Conservation (phyloP, 2,797 vertebrate genomes). For the Melanotaenia maccullochi region DNA sequence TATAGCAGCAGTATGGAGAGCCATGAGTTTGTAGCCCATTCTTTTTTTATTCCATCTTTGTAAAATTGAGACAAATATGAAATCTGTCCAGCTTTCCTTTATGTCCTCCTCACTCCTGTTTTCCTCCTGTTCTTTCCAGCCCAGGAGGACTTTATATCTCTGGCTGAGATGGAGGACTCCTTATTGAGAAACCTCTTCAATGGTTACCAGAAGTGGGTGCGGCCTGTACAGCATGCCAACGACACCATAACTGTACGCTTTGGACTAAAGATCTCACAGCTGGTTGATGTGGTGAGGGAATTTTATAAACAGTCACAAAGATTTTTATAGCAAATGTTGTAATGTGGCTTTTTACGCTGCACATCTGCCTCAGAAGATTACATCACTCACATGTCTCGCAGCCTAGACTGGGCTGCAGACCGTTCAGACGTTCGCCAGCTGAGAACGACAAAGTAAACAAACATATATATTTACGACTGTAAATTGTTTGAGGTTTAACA, state of each 20-base stretch:
- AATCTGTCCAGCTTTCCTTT: not conserved
- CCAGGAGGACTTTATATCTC: constrained; percentile 79
- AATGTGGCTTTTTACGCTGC: not conserved
- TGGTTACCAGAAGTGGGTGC: constrained; percentile 96
- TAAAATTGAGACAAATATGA: not conserved
- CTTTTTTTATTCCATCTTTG: not conserved
- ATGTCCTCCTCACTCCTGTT: not conserved
- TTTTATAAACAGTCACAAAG: not conserved
- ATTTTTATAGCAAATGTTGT: not conserved
- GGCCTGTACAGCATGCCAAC: constrained; percentile 89
- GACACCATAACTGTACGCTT: constrained; percentile 94
- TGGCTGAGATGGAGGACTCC: constrained; percentile 88
- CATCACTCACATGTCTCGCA: too few relatives aligned
- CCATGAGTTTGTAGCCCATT: not conserved
- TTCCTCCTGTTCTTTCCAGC: constrained; percentile 61
- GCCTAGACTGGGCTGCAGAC: too few relatives aligned
- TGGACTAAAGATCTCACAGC: constrained; percentile 96
- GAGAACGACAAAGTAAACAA: too few relatives aligned
- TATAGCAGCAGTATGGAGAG: not conserved
- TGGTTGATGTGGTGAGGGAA: constrained; percentile 94
- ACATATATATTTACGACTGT: too few relatives aligned
- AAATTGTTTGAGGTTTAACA: too few relatives aligned
- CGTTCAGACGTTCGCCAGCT: too few relatives aligned
- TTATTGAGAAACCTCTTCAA: constrained; percentile 90
- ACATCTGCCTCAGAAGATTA: not conserved